Conservation (phyloP, 2,888 invertebrate species). For the Adineta ricciae region DNA sequence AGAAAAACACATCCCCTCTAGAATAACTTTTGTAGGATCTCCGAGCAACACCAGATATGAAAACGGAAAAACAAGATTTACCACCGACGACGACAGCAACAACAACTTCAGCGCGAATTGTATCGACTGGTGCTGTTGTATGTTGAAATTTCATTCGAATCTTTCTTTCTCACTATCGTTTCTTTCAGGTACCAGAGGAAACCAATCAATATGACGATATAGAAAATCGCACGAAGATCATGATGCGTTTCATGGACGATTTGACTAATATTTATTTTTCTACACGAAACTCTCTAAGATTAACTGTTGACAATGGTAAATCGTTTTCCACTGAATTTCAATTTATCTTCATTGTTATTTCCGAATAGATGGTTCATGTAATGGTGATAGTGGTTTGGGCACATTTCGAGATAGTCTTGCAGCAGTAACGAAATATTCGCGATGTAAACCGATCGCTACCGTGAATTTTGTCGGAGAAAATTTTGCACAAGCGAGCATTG, state of each 20-base stretch:
- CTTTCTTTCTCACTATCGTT: no score
- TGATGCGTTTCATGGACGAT: conserved; percentile 19
- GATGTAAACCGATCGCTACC: conserved; percentile 73
- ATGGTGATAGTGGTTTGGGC: conserved; percentile 43
- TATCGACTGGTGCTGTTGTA: conserved; percentile 11
- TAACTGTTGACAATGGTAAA: neutral
- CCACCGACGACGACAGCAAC: neutral
- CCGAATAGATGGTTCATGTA: neutral
- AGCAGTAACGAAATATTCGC: conserved; percentile 70
- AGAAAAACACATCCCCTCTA: no score
- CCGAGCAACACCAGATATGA: conserved; percentile 9
- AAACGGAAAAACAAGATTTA: neutral
- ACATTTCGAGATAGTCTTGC: conserved; percentile 72
- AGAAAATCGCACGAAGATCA: conserved; percentile 16
- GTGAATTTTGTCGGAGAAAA: conserved; percentile 79
- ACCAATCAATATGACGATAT: neutral
- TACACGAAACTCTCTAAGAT: neutral
- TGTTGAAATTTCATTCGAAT: neutral
- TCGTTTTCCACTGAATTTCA: no score
- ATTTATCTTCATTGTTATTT: neutral
- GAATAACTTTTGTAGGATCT: no score
- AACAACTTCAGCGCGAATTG: neutral
- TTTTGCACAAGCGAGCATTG: conserved; percentile 60
- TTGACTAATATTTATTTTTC: conserved; percentile 22
- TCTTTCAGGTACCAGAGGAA: conserved; percentile 5